Conservation (phyloP, 2,113 vertebrate genomes). For the Sinosuthora webbiana region DNA sequence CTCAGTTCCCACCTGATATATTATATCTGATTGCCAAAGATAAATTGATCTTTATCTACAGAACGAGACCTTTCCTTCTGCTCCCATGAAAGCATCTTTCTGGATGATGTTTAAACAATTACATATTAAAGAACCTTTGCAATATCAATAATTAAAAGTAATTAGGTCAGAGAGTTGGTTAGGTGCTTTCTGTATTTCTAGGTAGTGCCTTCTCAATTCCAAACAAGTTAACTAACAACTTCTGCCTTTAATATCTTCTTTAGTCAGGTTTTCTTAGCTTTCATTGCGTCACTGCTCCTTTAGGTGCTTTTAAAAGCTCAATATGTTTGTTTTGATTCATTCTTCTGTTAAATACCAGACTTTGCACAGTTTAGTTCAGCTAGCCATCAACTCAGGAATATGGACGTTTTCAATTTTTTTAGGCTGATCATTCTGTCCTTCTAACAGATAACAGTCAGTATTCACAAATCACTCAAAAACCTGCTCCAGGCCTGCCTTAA, state of each 20-base stretch:
- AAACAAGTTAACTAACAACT: background rate
- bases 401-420: background rate
- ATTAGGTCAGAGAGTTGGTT: background rate
- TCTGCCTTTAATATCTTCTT: background rate
- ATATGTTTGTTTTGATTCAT: background rate
- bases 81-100: background rate
- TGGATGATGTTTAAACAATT: background rate
- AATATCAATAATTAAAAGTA: background rate
- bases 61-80: background rate
- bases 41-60: background rate
- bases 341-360: background rate
- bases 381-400: background rate
- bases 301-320: background rate
- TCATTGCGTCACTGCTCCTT: background rate
- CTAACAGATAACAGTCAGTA: background rate
- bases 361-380: background rate
- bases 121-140: background rate
- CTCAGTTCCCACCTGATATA: background rate
- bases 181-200: background rate
- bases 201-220: background rate
- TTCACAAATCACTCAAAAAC: background rate
- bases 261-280: background rate
- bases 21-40: background rate
- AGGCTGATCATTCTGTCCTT: background rate
- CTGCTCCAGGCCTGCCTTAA: background rate